These are phyloP conservation scores for Umimayanthus kanabou DNA, from an alignment of 92 coral and sea anemone species.

Conservation along the genomic window DNA sequence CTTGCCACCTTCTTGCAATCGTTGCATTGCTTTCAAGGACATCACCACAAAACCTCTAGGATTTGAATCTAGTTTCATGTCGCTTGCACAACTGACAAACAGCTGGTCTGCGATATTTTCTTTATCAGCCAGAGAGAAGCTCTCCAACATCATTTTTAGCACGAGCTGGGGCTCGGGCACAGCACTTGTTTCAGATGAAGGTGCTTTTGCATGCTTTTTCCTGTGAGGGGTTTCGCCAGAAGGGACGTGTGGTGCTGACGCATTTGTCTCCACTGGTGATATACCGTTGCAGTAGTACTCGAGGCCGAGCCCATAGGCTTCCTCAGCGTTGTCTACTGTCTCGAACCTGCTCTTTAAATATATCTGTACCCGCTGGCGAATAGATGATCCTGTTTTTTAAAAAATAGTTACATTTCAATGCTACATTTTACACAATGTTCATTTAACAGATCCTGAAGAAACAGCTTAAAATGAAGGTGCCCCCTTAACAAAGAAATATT, in stretches of 20 bases:
- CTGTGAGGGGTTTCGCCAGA: background rate
- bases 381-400: background rate
- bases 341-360: background rate
- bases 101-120: no score
- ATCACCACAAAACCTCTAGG: background rate
- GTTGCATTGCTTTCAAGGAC: background rate
- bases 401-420: background rate
- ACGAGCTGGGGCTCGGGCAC: background rate
- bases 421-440: background rate
- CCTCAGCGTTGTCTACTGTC: background rate
- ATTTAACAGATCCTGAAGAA: background rate
- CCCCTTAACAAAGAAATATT: background rate
- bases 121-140: no score
- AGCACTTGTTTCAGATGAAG: background rate
- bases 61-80: background rate
- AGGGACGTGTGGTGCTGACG: background rate
- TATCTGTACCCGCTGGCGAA: background rate
- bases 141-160: no score
- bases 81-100: no score
- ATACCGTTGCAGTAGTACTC: background rate
- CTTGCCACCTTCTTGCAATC: background rate
- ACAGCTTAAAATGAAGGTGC: background rate
- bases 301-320: background rate
- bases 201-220: no score
- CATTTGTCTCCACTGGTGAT: background rate